phyloP scores from a whole-genome alignment of 2,113 vertebrate genomes.

The Tychaedon coryphoeus region DNA sequence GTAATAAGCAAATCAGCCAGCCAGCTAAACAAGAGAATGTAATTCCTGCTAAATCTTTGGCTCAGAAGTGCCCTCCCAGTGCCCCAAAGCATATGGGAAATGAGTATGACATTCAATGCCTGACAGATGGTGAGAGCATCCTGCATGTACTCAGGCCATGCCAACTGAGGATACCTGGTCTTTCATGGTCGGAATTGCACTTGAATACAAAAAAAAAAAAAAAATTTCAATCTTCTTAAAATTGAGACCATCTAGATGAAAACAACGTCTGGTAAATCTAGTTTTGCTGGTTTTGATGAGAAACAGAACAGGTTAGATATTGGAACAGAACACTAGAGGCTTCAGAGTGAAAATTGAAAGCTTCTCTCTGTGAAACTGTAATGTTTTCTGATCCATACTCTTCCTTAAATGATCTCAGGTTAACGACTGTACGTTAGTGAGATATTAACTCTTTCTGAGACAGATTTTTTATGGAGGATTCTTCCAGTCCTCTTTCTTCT shows the following conservation, averaged over 20 bases:
- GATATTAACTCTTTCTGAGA: neutral
- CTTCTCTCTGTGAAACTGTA: neutral
- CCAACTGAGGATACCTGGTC: neutral
- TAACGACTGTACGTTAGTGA: neutral
- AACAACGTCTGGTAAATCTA: neutral
- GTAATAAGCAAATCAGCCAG: neutral
- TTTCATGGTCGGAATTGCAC: neutral
- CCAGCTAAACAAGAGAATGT: constrained; percentile 16
- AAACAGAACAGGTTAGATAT: constrained; percentile 14
- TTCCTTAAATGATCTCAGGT: neutral
- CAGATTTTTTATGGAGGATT: neutral
- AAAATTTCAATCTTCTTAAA: neutral
- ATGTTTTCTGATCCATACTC: neutral
- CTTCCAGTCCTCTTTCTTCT: neutral
- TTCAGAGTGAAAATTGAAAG: neutral
- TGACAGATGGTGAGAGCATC: constrained; percentile 25
- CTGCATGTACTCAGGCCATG: neutral
- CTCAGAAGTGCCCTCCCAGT: neutral
- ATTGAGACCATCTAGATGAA: neutral
- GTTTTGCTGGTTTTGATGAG: constrained; percentile 10
- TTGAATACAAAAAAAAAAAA: neutral
- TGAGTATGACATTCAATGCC: neutral
- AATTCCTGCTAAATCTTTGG: constrained; percentile 35
- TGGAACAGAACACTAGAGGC: neutral
- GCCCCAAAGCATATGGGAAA: constrained; percentile 30